Evolutionary conservation across 2,113 vertebrate genomes (phyloP).

Genomic region (Phalacrocorax pelagicus): DNA sequence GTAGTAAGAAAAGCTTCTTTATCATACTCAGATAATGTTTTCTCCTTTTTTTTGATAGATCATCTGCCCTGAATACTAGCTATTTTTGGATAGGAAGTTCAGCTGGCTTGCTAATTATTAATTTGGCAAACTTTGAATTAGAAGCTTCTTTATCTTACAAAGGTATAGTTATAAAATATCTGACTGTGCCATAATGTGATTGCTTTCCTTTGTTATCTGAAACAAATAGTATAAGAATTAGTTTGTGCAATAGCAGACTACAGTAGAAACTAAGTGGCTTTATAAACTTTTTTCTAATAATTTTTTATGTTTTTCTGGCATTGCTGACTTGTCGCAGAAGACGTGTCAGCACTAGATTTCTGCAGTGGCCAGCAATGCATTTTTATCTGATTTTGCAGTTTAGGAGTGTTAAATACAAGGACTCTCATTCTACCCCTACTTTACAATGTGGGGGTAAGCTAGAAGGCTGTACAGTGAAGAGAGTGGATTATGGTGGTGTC

Average conservation of each 20-base stretch:
- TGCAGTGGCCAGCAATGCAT: neutral
- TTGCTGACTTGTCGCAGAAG: neutral
- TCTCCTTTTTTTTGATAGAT: slow-evolving; percentile 15
- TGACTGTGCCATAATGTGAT: neutral
- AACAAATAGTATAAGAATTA: neutral
- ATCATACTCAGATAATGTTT: neutral
- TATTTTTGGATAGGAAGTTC: slow-evolving; percentile 85
- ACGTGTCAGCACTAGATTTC: neutral
- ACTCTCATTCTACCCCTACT: neutral
- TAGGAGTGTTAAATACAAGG: neutral
- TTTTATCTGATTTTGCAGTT: neutral
- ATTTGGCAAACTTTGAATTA: slow-evolving; percentile 82
- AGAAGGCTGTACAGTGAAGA: neutral
- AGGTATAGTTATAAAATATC: slow-evolving; percentile 66
- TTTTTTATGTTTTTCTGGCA: neutral
- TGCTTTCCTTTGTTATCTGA: neutral
- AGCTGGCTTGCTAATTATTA: slow-evolving; percentile 79
- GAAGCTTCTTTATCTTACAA: slow-evolving; percentile 75
- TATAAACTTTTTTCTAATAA: neutral
- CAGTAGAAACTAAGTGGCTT: neutral
- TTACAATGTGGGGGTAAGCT: neutral
- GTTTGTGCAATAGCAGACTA: neutral
- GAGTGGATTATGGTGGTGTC: neutral
- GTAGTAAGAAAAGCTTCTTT: neutral
- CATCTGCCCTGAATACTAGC: slow-evolving; percentile 3